Evolutionary conservation across 2,888 invertebrate species (phyloP), one percentile per base, ranked within the genome.

Genomic region (Aromia moschata): DNA sequence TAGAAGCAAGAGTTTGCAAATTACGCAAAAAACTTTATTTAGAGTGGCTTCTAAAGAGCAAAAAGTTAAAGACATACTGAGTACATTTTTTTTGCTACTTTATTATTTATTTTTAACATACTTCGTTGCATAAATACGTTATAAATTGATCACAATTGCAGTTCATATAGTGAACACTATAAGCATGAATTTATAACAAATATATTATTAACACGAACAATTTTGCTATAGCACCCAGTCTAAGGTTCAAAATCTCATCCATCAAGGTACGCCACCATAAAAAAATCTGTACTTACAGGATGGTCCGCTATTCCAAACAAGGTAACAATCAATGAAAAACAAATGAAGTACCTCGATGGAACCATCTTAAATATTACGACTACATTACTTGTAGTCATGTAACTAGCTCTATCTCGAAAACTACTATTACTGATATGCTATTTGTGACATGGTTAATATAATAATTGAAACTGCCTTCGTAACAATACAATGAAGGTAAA

Each of bases 161-260:
- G 80, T 80, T 80, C 79, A 78, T 79, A 79, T 79, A 79, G 79
- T 78, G 79, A 80, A 80, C 79, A 80, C 80, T 80, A 80, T 80
- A 78, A 80, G 80, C 80, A 76, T 78, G 78, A 77, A 72, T 70
- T 52, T 60, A 68, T 75, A 74, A 73, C 71, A 73, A 73, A 72
- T 64, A 61, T 62, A 47, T 67, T 60, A 61, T 64, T 74, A 79
- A 77, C 77, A 75, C 74, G 76, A 79, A 78, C 78, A 78, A 77
- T 73, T 71, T 74, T 74, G 71, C 68, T 70, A 71, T 77, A 79
- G 78, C 79, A 78, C 78, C 77, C 78, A 72, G 74, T 77, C 78
- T 77, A 77, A 74, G 61, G 63, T 71, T 69, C 67, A 69, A 65
- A 71, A 67, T 53, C 56, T 54, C 11, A 4, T 57, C 65, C 58